Evolutionary conservation across 1,140 invertebrate species (phyloP), one percentile per base, ranked within the genome.

Genomic region (Euglossa dilemma): DNA sequence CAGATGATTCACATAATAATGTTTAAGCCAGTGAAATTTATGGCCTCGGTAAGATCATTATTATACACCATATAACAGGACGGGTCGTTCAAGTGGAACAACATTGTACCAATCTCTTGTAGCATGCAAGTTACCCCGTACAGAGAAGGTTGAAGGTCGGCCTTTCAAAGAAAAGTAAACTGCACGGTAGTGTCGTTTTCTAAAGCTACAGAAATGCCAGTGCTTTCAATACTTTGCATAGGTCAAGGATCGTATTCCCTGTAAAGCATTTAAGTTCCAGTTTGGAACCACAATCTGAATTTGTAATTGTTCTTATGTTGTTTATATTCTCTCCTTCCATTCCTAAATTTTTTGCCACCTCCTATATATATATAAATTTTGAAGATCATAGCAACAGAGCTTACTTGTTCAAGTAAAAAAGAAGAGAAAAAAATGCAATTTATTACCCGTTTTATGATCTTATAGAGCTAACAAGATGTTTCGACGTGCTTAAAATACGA

Each of bases 141-240:
- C 63, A 43, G 28, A 59, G 54, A 81, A 86, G 72, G 77, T 85
- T 66, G 77, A 81, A 80, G 83, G 66, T 86, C 78, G 59, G 80
- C 43, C 43, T 80, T 79, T 85, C 83, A 66, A 73, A 78, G 76
- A 86, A 86, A 86, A 86, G 67, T 86, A 61, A 86, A 69, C 70
- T 73, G 71, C 64, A 57, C 61, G 59, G 16, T 52, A 50, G 56
- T 36, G 63, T 56, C 43, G 83, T 78, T 81, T 81, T 81, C 59
- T 81, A 59, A 86, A 80, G 69, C 70, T 78, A 79, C 71, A 86
- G 83, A 80, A 85, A 86, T 69, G n/a, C 67, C 70, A 74, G 75
- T 61, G 76, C 76, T 63, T 59, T 86, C 56, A 57, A 86, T 80
- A 74, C 36, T 47, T 73, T 70, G 43, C 61, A 70, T 66, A 85